Conservation (phyloP, 2,797 vertebrate genomes). For the Typhlichthys eigenmanni region DNA sequence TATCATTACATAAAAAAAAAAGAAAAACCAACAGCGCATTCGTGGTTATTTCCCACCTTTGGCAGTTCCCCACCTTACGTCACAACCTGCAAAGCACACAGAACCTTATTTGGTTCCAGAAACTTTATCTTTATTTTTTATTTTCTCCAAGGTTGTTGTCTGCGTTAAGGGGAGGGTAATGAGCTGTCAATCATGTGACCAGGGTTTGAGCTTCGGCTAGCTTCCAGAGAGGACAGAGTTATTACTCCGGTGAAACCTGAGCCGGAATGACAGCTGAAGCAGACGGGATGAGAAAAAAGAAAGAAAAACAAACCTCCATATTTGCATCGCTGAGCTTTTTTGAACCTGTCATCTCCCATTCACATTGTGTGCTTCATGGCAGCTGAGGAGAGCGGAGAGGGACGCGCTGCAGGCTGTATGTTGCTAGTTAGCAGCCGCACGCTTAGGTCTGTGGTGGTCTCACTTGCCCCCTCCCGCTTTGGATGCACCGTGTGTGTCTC, state of each 20-base stretch:
- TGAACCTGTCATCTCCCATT: slow-evolving; percentile 52
- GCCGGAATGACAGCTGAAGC: slow-evolving; percentile 51
- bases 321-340: slow-evolving; percentile 43
- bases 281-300: slow-evolving; percentile 41
- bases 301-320: slow-evolving; percentile 38
- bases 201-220: slow-evolving; percentile 47
- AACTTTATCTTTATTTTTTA: slow-evolving; percentile 8
- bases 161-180: slow-evolving; percentile 59
- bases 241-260: slow-evolving; percentile 39
- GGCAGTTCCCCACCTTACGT: not conserved
- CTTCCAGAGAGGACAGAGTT: slow-evolving; percentile 45
- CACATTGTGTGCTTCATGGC: slow-evolving; percentile 30
- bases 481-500: slow-evolving; percentile 41
- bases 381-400: slow-evolving; percentile 6
- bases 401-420: slow-evolving; percentile 7
- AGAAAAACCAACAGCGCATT: no score
- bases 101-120: slow-evolving; percentile 12
- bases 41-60: slow-evolving; percentile 4
- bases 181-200: slow-evolving; percentile 63
- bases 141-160: slow-evolving; percentile 59
- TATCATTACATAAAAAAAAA: no score
- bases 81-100: not conserved
- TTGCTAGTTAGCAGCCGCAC: not conserved
- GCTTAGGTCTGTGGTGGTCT: slow-evolving; percentile 20
- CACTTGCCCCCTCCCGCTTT: slow-evolving; percentile 17